Percentiles rank a stretch among this genome's conserved stretches.
These are phyloP conservation scores for Gymnothorax javanicus DNA, from an alignment of 2,797 vertebrate genomes.

Conservation along the genomic window DNA sequence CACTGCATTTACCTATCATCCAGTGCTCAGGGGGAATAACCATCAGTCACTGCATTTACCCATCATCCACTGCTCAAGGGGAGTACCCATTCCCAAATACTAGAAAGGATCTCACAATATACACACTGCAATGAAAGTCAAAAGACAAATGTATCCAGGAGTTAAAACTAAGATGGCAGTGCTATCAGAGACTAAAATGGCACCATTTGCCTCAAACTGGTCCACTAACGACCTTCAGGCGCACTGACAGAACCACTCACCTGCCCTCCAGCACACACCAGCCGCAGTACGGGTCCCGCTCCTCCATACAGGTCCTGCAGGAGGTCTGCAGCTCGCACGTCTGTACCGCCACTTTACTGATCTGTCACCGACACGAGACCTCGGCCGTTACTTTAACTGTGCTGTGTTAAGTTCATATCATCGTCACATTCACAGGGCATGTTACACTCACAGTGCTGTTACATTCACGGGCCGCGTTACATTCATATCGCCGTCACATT, in stretches of 20 bases:
- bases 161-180: too few relatives aligned
- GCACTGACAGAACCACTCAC: constrained; percentile 54
- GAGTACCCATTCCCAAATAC: too few relatives aligned
- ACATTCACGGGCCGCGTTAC: too few relatives aligned
- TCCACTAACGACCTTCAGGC: not conserved
- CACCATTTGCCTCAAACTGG: too few relatives aligned
- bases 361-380: constrained; percentile 66
- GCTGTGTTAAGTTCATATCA: not conserved
- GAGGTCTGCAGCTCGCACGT: constrained; percentile 76
- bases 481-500: too few relatives aligned
- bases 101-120: too few relatives aligned
- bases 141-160: too few relatives aligned
- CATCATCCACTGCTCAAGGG: not conserved
- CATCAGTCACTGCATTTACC: too few relatives aligned
- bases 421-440: not conserved
- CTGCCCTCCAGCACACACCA: constrained; percentile 94
- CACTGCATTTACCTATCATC: too few relatives aligned
- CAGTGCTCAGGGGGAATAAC: too few relatives aligned
- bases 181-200: too few relatives aligned
- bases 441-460: not conserved
- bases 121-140: too few relatives aligned
- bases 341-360: constrained; percentile 87
- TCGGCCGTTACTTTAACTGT: constrained; percentile 36
- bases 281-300: constrained; percentile 92
- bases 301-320: constrained; percentile 82